These are phyloP conservation scores for Prolemur simus DNA, from an alignment of 2,113 vertebrate species.

Conservation along the genomic window DNA sequence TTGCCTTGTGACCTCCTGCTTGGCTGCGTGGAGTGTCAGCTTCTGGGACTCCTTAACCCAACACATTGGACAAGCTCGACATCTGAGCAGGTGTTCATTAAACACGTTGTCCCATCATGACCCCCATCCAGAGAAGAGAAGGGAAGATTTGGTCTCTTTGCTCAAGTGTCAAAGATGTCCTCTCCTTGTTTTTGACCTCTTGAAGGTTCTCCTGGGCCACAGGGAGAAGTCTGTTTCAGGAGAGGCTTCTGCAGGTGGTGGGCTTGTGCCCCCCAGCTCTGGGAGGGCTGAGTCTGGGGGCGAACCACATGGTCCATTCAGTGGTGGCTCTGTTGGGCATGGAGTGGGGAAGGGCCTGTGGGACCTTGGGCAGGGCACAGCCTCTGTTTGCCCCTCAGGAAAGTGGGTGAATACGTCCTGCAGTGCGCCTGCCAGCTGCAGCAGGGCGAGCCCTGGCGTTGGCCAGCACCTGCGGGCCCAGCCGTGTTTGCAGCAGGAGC, in stretches of 20 bases:
- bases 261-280: not conserved
- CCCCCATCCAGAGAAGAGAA: not conserved
- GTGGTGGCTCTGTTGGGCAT: not conserved
- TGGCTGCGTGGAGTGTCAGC: slow-evolving; percentile 6
- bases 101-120: slow-evolving; percentile 57
- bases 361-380: not conserved
- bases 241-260: not conserved
- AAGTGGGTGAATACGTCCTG: not conserved
- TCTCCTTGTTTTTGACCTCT: not conserved
- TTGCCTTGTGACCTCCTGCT: not conserved
- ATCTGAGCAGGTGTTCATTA: slow-evolving; percentile 71
- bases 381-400: not conserved
- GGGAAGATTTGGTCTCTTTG: not conserved
- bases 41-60: not conserved
- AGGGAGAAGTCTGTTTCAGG: not conserved
- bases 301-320: not conserved
- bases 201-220: not conserved
- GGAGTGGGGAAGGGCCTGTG: not conserved
- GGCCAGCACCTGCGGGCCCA: not conserved
- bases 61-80: not conserved
- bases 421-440: not conserved
- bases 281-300: not conserved
- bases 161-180: not conserved
- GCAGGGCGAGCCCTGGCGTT: not conserved
- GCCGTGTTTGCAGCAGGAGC: not conserved